Evolutionary conservation across 2,797 vertebrate genomes (phyloP).

Genomic region (Sitta carolinensis): DNA sequence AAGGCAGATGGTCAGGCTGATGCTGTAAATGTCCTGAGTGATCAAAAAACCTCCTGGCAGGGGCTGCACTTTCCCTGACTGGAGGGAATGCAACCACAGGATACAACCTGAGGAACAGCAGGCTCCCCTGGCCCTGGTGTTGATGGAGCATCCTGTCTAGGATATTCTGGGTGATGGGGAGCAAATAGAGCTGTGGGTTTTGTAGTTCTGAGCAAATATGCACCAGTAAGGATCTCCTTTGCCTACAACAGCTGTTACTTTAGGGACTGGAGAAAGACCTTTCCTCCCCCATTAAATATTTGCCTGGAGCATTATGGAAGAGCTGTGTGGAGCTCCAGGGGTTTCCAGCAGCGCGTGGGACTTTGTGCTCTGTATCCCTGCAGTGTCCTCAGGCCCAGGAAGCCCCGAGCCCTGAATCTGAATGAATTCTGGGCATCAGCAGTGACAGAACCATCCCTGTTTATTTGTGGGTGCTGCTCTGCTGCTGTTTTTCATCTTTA

Average conservation of each 20-base stretch:
- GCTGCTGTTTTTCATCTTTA: conserved; percentile 52
- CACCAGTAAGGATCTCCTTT: not conserved
- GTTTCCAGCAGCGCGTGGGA: not conserved
- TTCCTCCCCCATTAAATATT: not conserved
- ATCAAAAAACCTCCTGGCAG: not conserved
- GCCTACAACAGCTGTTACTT: not conserved
- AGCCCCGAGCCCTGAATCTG: not conserved
- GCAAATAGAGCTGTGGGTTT: not conserved
- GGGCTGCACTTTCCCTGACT: fast-evolving
- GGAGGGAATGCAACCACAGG: not conserved
- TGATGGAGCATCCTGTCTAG: not conserved
- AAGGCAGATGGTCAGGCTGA: not conserved
- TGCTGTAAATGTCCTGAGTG: not conserved
- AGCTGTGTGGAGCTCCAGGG: not conserved
- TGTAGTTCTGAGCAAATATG: not conserved
- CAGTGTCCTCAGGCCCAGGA: not conserved
- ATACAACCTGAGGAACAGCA: not conserved
- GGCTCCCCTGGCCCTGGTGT: not conserved
- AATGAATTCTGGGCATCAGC: not conserved
- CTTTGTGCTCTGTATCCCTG: fast-evolving
- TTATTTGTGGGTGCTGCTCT: conserved; percentile 21
- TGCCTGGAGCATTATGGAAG: not conserved
- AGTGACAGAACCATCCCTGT: not conserved
- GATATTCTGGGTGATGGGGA: not conserved
- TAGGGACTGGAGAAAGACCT: fast-evolving